Base-by-base conservation (phyloP, 2,113 vertebrate genomes). In the Anguilla japonica region DNA sequence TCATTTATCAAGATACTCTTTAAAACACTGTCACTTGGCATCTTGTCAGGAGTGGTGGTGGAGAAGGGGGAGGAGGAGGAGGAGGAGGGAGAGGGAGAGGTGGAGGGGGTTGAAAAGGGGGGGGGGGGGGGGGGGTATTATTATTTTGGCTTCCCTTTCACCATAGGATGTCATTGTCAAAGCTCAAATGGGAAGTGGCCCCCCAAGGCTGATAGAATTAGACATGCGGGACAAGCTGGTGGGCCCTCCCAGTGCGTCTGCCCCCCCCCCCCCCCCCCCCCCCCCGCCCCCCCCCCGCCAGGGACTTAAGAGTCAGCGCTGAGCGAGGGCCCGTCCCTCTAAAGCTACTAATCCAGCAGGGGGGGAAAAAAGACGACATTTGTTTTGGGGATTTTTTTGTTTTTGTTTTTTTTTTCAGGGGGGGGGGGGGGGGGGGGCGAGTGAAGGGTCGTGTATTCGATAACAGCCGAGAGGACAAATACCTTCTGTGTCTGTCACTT, bases 191-290 rank as follows among this genome's bases (percentile, higher is more conserved):
- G 71, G 82, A 87, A 84, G 16, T 87, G 82, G 34, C 40, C 82
- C 86, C 86, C 86, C 82, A 79, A 46, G 86, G 86, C 63, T 87
- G 60, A 79, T 78, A 46, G 75, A 87, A 83, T 83, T 56, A 87
- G 86, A 87, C 82, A 43, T 79, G 46, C 60, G 39, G 46, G 41
- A 8, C 29, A 67, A 39, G 50, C 82, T 57, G 82, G 50, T 56
- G 46, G 50, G 71, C 71, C 34, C 50, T 80, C 53, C 41, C 57
- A n/a, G 20, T 5, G 22, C 4, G 63, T 34, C 43, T 9, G 9
- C 43, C 2, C 50, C 50, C 50, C 0, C 71, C 26, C 46, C 81
- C 20, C 43, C 40, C 71, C 26, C 46, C 81, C 20, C 43, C 40
- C 71, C 26, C 46, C 81, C 20, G 18, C 50, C 50, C 0, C 71